phyloP scores from a whole-genome alignment of 1,140 invertebrate species.

The Xylocopa sonorina region DNA sequence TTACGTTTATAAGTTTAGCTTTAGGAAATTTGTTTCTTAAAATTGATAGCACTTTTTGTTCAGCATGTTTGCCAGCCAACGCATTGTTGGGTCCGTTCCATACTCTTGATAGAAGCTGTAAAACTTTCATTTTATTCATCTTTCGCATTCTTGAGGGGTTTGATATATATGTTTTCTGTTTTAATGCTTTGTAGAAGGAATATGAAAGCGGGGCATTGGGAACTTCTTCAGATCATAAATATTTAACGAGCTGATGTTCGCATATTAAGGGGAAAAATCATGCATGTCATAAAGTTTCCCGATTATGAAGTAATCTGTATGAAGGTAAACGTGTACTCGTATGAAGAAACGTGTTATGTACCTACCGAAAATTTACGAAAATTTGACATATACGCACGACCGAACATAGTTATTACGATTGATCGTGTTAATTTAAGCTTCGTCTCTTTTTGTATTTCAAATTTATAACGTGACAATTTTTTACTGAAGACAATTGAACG shows the following conservation, averaged over 20 bases:
- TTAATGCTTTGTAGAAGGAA: conserved; percentile 17
- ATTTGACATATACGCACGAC: conserved; percentile 61
- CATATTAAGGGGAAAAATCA: conserved; percentile 1
- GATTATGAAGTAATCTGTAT: neutral
- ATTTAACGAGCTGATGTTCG: neutral
- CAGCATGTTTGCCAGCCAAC: conserved; percentile 76
- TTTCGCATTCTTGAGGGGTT: conserved; percentile 49
- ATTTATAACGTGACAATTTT: neutral
- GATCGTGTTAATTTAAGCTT: conserved; percentile 1
- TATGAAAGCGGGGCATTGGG: neutral
- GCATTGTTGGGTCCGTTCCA: conserved; percentile 76
- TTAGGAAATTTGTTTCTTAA: conserved; percentile 84
- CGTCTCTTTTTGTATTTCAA: conserved; percentile 14
- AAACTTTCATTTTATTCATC: conserved; percentile 76
- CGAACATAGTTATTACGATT: conserved; percentile 66
- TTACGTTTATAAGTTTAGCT: conserved; percentile 86
- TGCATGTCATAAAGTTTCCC: neutral
- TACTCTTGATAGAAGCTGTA: conserved; percentile 78
- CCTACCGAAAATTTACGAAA: conserved; percentile 74
- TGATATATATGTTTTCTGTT: conserved; percentile 23
- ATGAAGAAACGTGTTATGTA: conserved; percentile 26
- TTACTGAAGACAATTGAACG: neutral
- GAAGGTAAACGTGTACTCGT: neutral
- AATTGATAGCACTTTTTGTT: conserved; percentile 79
- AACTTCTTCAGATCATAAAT: conserved; percentile 18